phyloP scores from a whole-genome alignment of 2,113 vertebrate genomes.

The Plectropomus leopardus region DNA sequence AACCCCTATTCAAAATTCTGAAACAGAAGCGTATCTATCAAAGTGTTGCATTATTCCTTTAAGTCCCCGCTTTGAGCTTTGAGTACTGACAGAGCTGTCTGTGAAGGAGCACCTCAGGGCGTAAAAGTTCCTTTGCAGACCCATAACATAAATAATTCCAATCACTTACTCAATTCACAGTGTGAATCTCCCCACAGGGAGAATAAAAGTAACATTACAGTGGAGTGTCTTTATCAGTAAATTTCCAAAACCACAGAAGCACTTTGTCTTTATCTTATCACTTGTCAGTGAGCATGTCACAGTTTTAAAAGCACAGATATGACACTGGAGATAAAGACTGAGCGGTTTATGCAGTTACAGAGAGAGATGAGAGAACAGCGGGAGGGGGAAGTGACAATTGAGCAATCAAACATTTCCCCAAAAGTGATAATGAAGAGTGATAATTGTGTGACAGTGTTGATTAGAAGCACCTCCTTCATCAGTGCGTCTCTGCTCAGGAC shows the following conservation, averaged over 20 bases:
- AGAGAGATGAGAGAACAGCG: slow-evolving; percentile 2
- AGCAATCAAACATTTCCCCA: neutral
- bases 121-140: neutral
- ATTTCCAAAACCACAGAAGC: neutral
- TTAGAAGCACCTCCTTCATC: slow-evolving; percentile 4
- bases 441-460: slow-evolving; percentile 22
- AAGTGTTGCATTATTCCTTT: neutral
- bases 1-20: too few species aligned
- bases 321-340: neutral
- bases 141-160: neutral
- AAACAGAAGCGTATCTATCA: neutral
- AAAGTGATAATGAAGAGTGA: neutral
- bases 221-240: slow-evolving; percentile 15
- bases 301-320: slow-evolving; percentile 19
- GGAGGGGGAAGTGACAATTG: neutral
- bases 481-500: neutral
- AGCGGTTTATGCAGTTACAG: neutral
- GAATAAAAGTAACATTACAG: slow-evolving; percentile 9
- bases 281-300: slow-evolving; percentile 1
- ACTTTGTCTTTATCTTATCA: slow-evolving; percentile 37
- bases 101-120: neutral
- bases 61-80: neutral
- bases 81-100: neutral
- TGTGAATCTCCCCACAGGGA: neutral
- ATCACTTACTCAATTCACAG: neutral